A percentile compares a stretch with the other conserved stretches of the same genome.
Evolutionary conservation across 2,797 vertebrate species (phyloP).

Genomic region (Hoplostethus mediterraneus): DNA sequence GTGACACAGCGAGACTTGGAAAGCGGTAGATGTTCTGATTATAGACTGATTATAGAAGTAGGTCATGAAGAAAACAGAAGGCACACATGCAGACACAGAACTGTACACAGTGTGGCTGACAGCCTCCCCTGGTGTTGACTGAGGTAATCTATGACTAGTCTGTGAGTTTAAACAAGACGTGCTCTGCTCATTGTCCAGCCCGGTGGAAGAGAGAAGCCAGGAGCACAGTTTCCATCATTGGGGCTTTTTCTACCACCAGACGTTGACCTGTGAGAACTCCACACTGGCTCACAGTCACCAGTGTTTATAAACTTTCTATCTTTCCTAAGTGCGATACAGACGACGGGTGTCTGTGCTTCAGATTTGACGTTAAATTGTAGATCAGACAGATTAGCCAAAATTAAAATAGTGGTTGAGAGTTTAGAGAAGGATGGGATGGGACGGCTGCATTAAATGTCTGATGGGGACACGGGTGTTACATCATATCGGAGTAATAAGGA

Average conservation of each 20-base stretch:
- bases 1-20: constrained; percentile 20
- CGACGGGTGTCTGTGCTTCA: neutral
- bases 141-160: constrained; percentile 45
- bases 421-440: neutral
- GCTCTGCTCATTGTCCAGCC: constrained; percentile 62
- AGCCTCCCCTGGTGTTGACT: constrained; percentile 41
- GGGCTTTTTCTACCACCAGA: constrained; percentile 31
- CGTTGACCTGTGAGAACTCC: constrained; percentile 16
- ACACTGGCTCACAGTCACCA: neutral
- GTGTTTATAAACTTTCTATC: neutral
- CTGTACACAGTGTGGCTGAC: constrained; percentile 36
- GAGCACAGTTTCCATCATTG: constrained; percentile 46
- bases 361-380: neutral
- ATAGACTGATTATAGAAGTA: constrained; percentile 69
- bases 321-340: neutral
- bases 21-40: constrained; percentile 59
- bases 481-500: neutral
- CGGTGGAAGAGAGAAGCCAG: constrained; percentile 18
- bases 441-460: no score
- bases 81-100: constrained; percentile 24
- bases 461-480: no score
- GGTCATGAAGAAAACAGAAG: constrained; percentile 59
- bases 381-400: neutral
- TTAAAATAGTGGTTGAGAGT: neutral
- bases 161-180: constrained; percentile 56